phyloP scores from a whole-genome alignment of 2,797 vertebrate species.

The Lutjanus campechanus region DNA sequence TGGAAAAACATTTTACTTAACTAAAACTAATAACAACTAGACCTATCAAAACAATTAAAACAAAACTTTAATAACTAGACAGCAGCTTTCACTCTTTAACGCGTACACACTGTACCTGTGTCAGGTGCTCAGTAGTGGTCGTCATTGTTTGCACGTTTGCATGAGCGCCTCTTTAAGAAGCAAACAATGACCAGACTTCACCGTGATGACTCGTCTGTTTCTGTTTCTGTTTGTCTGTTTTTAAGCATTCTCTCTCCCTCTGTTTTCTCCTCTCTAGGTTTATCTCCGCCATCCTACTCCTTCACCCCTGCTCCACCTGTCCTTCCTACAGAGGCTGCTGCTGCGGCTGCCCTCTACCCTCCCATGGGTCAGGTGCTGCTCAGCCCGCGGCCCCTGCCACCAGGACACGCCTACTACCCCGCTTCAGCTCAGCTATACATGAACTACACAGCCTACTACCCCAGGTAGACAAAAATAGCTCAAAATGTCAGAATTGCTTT shows the following conservation, averaged over 20 bases:
- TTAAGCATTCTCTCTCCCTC: constrained; percentile 40
- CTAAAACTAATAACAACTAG: too few relatives aligned
- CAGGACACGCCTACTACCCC: constrained; percentile 91
- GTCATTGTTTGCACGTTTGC: constrained; percentile 79
- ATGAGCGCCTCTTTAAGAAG: constrained; percentile 68
- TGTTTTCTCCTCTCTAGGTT: constrained; percentile 82
- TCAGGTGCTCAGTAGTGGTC: constrained; percentile 31
- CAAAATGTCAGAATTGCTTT: not conserved
- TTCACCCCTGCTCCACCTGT: constrained; percentile 89
- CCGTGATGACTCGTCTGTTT: constrained; percentile 3
- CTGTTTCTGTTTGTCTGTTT: constrained; percentile 19
- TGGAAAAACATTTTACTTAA: too few relatives aligned
- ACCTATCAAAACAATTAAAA: too few relatives aligned
- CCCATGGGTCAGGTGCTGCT: constrained; percentile 90
- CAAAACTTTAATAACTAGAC: too few relatives aligned
- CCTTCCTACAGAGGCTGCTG: constrained; percentile 89
- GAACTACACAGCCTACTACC: constrained; percentile 97
- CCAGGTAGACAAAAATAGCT: constrained; percentile 86
- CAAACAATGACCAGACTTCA: constrained; percentile 68
- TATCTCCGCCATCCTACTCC: constrained; percentile 93
- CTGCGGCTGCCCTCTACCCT: constrained; percentile 90
- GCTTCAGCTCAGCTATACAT: constrained; percentile 93
- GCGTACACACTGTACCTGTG: constrained; percentile 7
- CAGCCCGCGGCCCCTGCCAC: constrained; percentile 87
- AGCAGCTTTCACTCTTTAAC: not conserved